Evolutionary conservation across 2,797 vertebrate genomes (phyloP).

Genomic region (Typhlichthys eigenmanni): DNA sequence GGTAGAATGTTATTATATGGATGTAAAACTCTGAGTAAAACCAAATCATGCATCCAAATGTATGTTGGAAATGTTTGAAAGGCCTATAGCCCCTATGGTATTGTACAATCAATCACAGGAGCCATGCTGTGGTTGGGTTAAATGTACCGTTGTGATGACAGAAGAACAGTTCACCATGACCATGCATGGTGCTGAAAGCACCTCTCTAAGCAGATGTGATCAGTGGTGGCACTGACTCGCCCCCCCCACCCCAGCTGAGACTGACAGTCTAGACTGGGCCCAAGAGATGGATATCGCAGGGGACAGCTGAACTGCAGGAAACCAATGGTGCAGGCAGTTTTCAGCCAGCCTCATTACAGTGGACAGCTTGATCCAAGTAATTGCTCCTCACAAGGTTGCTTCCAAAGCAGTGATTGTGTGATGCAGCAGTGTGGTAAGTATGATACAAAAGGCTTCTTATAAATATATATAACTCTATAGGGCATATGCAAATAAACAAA

Average conservation of each 20-base stretch:
- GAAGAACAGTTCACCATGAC: constrained; percentile 15
- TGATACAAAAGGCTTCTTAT: constrained; percentile 24
- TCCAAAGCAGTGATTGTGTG: constrained; percentile 48
- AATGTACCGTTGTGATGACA: constrained; percentile 63
- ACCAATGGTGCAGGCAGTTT: constrained; percentile 68
- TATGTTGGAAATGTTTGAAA: no score
- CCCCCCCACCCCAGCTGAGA: constrained; percentile 48
- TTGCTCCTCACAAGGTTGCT: constrained; percentile 54
- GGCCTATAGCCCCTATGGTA: no score
- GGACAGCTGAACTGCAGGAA: constrained; percentile 69
- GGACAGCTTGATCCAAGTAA: constrained; percentile 66
- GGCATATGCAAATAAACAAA: constrained; percentile 16
- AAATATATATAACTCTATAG: constrained; percentile 4
- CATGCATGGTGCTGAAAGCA: constrained; percentile 50
- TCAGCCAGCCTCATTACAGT: constrained; percentile 65
- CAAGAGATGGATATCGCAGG: constrained; percentile 71
- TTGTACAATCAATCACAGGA: constrained; percentile 10
- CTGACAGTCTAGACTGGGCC: constrained; percentile 70
- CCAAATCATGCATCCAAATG: no score
- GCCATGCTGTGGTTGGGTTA: constrained; percentile 46
- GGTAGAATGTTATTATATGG: constrained; percentile 16
- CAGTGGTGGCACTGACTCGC: constrained; percentile 55
- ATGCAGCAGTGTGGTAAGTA: constrained; percentile 33
- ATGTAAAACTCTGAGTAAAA: no score
- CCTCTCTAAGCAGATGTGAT: constrained; percentile 69